A percentile compares a stretch with the other conserved stretches of the same genome.
These are phyloP conservation scores for Asarcornis scutulata DNA, from an alignment of 2,113 vertebrate genomes.

Conservation along the genomic window DNA sequence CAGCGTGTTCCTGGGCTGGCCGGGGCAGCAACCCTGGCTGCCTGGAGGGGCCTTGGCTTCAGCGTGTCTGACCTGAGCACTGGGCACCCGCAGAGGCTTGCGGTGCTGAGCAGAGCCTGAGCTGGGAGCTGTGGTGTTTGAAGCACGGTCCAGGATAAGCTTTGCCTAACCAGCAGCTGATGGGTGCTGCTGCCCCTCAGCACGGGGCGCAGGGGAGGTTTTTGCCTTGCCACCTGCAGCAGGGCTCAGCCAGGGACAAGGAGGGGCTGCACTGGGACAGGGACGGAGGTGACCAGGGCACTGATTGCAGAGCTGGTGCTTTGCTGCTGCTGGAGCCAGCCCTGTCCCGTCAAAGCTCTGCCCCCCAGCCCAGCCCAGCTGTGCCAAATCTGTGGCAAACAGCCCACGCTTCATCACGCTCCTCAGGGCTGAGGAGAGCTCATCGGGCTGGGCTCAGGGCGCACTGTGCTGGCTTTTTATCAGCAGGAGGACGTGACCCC, in stretches of 20 bases:
- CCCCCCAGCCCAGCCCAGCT: background rate
- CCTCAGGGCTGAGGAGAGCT: background rate
- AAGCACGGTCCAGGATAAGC: accelerated
- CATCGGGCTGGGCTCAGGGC: background rate
- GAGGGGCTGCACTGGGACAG: background rate
- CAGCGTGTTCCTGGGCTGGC: background rate
- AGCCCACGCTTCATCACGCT: background rate
- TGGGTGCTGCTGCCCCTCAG: background rate
- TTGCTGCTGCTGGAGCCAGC: background rate
- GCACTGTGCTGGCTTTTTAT: background rate
- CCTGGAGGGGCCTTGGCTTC: background rate
- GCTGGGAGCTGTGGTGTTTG: background rate
- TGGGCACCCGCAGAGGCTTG: accelerated
- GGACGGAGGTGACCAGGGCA: background rate
- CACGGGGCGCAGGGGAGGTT: background rate
- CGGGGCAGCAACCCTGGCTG: background rate
- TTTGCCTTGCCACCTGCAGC: background rate
- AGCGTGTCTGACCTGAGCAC: background rate
- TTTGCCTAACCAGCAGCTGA: background rate
- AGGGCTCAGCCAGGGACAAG: background rate
- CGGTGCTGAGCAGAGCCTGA: background rate
- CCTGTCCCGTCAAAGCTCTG: background rate
- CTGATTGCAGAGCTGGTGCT: background rate
- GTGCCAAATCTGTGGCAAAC: background rate
- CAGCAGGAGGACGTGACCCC: background rate